These are phyloP conservation scores for Chaetoderma sp. DNA, from an alignment of 2,888 invertebrate species.

Conservation along the genomic window DNA sequence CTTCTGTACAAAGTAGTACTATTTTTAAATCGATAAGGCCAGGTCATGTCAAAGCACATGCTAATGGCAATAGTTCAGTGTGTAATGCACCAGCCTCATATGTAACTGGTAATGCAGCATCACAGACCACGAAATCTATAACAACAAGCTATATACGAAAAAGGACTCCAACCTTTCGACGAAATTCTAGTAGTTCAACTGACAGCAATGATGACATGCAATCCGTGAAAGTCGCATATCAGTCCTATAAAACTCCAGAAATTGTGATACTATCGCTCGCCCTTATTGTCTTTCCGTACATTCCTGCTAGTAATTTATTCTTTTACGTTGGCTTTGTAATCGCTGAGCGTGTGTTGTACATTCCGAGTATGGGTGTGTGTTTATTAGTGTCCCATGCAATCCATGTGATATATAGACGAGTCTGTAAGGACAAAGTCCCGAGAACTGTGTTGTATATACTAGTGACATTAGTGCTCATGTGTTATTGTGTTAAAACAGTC, in stretches of 20 bases:
- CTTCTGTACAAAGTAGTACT: no score
- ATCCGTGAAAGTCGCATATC: background rate
- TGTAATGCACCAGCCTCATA: background rate
- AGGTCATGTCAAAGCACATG: constrained; percentile 10
- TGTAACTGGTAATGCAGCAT: no score
- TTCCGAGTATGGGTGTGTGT: constrained; percentile 96
- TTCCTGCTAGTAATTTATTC: constrained; percentile 95
- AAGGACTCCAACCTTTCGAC: constrained; percentile 2
- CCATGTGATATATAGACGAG: constrained; percentile 43
- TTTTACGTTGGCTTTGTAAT: constrained; percentile 99
- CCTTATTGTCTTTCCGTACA: constrained; percentile 89
- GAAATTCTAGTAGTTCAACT: constrained; percentile 42
- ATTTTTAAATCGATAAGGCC: background rate
- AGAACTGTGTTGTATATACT: constrained; percentile 33
- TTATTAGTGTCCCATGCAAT: constrained; percentile 79
- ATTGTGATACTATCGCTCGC: constrained; percentile 71
- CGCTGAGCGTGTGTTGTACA: constrained; percentile 94
- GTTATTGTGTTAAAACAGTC: constrained; percentile 77
- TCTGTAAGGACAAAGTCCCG: constrained; percentile 19
- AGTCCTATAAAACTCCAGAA: constrained; percentile 17
- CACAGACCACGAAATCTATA: background rate
- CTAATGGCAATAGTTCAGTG: constrained; percentile 48
- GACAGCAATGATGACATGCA: constrained; percentile 43
- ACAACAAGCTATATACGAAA: background rate
- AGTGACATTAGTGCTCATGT: constrained; percentile 50